A percentile compares a stretch with the other conserved stretches of the same genome.
phyloP scores from a whole-genome alignment of 2,113 vertebrate species.

The Equus quagga region DNA sequence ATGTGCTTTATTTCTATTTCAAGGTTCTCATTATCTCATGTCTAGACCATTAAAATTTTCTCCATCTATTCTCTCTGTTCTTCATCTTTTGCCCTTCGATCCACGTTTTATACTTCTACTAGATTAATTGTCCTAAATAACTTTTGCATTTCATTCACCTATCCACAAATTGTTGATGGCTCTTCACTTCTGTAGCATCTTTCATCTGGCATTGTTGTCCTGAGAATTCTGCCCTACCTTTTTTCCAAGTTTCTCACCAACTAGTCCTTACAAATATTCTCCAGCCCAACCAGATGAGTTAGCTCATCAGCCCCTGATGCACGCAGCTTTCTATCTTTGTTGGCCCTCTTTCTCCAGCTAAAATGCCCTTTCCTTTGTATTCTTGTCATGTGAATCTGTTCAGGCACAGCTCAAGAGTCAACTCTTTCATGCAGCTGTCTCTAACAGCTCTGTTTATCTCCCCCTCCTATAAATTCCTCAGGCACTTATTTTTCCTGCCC shows the following conservation, averaged over 20 bases:
- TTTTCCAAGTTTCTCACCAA: background rate
- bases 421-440: background rate
- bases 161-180: background rate
- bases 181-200: background rate
- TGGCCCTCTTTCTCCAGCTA: background rate
- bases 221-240: background rate
- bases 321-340: background rate
- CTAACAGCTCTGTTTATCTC: background rate
- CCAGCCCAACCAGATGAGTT: background rate
- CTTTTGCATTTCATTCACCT: background rate
- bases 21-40: background rate
- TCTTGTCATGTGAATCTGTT: conserved; percentile 8
- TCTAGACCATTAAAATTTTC: background rate
- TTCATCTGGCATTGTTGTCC: conserved; percentile 11
- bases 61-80: background rate
- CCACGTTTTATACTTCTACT: background rate
- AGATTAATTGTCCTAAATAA: background rate
- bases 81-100: background rate
- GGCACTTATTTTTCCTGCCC: conserved; percentile 26
- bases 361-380: background rate
- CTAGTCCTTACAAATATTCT: background rate
- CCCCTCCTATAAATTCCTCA: background rate
- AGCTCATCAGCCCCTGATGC: background rate
- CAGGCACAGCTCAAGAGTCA: background rate
- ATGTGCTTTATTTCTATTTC: background rate